Conservation (phyloP, 1,140 invertebrate genomes). For the Acromyrmex echinatior region DNA sequence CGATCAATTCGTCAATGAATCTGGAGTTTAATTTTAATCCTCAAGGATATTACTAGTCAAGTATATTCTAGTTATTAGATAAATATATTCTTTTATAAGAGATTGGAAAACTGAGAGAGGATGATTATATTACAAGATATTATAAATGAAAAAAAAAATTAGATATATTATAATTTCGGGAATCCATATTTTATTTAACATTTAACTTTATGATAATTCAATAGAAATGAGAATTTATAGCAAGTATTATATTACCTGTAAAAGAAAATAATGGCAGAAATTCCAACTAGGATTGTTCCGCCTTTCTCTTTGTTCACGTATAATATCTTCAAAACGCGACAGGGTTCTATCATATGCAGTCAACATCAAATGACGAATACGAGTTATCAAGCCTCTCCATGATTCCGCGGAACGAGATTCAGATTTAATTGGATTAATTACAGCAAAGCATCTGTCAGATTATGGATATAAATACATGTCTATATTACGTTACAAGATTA, state of each 20-base stretch:
- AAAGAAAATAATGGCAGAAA: slow-evolving; percentile 97
- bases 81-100: too few relatives aligned
- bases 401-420: slow-evolving; percentile 96
- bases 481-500: not conserved
- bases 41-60: not conserved
- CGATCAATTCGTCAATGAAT: not conserved
- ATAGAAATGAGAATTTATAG: not conserved
- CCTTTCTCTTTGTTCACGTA: slow-evolving; percentile 95
- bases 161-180: not conserved
- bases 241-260: slow-evolving; percentile 89
- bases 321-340: slow-evolving; percentile 95
- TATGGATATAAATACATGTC: not conserved
- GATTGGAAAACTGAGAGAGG: not conserved
- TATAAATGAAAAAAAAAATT: not conserved
- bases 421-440: slow-evolving; percentile 95
- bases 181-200: not conserved
- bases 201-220: slow-evolving; percentile 1
- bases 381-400: slow-evolving; percentile 94
- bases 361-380: slow-evolving; percentile 94
- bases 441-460: slow-evolving; percentile 93
- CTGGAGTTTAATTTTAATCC: not conserved
- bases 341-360: slow-evolving; percentile 95
- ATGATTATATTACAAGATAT: not conserved
- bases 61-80: too few relatives aligned
- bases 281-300: slow-evolving; percentile 97